Base-by-base conservation (phyloP, 2,888 invertebrate species). In the Caenorhabditis drosophilae region DNA sequence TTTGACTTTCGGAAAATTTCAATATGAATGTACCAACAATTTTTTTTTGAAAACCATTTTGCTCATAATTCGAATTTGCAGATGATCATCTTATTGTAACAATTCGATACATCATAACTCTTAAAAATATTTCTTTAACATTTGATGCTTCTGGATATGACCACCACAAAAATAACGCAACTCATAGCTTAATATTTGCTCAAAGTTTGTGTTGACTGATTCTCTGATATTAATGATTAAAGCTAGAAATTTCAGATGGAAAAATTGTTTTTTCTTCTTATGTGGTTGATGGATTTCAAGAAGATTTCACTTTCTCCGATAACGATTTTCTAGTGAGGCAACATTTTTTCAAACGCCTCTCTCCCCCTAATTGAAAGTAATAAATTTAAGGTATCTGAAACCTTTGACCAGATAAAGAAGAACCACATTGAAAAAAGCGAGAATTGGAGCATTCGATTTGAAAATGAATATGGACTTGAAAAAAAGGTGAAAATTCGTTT, bases 21-120 rank as follows among this genome's bases (percentile, higher is more conserved):
- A 27, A 16, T 45, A 45, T 45, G n/a, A 45, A 45, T 45, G 44
- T 45, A n/a, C 26, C 16, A 22, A 27, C n/a, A 27, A 4, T 2
- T 2, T 23, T 42, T 15, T 9, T 15, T 12, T 18, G 12, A 12
- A 42, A 12, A 27, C 6, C 4, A 16, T 27, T 26, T 27, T 2
- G 1, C 2, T 4, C 4, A 18, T 7, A 9, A 40, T 4, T 15
- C 22, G 18, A 16, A 6, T 27, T 45, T 45, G 4, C 27, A 45
- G 44, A 27, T 27, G n/a, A 45, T 27, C 9, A 45, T 27, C 12
- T 45, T 4, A 3, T n/a, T 2, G 44, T 45, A 1, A 45, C 26
- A 2, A 27, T 45, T 9, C 2, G 27, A 27, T 45, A 27, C 16
- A n/a, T 45, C n/a, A 27, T 16, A 16, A 9, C n/a, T 7, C 2